Percentiles rank a stretch among this genome's conserved stretches.
Evolutionary conservation across 2,888 invertebrate genomes (phyloP).

Genomic region (Helleia helle): DNA sequence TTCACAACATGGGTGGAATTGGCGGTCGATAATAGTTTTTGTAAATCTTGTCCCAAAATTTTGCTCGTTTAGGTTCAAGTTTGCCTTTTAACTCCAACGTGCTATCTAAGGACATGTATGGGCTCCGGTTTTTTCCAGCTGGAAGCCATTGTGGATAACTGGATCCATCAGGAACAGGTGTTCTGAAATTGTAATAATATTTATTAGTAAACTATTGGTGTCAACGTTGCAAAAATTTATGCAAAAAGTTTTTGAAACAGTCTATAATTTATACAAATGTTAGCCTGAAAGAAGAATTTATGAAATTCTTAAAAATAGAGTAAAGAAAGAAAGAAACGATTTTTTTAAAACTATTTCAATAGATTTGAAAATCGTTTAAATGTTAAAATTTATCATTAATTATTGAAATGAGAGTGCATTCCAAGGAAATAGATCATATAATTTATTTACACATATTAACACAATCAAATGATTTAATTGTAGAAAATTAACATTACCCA

Average conservation of each 20-base stretch:
- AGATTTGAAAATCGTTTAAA: no score
- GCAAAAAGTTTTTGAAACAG: not conserved
- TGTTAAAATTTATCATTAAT: no score
- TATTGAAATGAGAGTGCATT: no score
- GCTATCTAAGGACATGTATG: constrained; percentile 1
- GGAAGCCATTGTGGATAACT: not conserved
- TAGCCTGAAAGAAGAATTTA: not conserved
- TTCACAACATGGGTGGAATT: constrained; percentile 8
- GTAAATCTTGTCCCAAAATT: constrained; percentile 7
- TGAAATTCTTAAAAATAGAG: no score
- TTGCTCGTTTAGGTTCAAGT: not conserved
- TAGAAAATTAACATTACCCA: not conserved
- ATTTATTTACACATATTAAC: no score
- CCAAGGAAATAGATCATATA: no score
- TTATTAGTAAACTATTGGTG: not conserved
- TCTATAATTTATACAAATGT: not conserved
- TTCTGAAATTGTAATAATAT: not conserved
- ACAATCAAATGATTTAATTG: no score
- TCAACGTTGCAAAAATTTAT: not conserved
- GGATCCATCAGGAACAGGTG: not conserved
- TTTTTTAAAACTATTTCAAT: no score
- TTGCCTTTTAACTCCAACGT: not conserved
- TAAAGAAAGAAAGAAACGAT: no score
- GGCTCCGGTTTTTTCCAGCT: not conserved
- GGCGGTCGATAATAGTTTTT: constrained; percentile 1